A percentile compares a stretch with the other conserved stretches of the same genome.
Conservation (phyloP, 2,113 vertebrate species). For the Noctilio leporinus region DNA sequence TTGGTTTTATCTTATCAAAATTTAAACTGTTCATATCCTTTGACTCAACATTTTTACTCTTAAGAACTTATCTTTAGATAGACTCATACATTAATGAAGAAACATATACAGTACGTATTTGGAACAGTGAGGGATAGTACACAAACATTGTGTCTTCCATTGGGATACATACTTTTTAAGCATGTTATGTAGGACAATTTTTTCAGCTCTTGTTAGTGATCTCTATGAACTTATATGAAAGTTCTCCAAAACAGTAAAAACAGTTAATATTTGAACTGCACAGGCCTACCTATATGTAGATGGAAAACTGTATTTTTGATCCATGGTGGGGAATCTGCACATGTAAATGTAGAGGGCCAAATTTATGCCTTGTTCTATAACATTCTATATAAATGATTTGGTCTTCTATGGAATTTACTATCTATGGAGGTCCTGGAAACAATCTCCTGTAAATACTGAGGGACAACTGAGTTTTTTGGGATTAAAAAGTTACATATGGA, state of each 20-base stretch:
- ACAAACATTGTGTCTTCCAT: neutral
- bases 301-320: neutral
- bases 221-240: neutral
- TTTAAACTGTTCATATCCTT: neutral
- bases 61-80: neutral
- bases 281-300: neutral
- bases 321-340: neutral
- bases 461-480: neutral
- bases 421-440: neutral
- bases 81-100: neutral
- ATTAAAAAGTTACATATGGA: neutral
- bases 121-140: neutral
- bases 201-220: neutral
- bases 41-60: neutral
- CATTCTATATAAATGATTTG: neutral
- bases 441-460: neutral
- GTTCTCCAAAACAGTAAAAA: neutral
- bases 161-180: neutral
- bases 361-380: neutral
- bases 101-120: neutral
- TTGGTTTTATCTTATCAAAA: neutral
- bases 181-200: neutral
- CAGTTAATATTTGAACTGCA: neutral
- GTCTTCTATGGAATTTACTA: neutral
- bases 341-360: neutral